Percentiles rank a stretch among this genome's conserved stretches.
phyloP scores from a whole-genome alignment of 2,113 vertebrate genomes.

The Pitta sordida region DNA sequence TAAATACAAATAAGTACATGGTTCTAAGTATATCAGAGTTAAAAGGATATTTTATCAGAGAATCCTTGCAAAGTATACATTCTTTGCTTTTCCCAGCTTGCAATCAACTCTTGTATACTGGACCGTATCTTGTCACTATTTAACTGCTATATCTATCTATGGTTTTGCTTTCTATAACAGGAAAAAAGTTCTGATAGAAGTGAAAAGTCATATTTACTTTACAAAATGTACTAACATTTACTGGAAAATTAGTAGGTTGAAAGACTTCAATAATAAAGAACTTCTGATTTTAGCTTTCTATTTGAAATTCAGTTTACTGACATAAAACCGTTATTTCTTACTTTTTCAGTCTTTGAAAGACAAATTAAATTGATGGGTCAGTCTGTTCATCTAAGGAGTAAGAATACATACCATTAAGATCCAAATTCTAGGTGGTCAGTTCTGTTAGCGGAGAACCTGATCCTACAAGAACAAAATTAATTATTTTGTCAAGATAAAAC shows the following conservation, averaged over 20 bases:
- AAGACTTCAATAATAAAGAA: not conserved
- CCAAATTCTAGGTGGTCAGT: rapidly evolving
- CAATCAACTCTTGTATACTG: not conserved
- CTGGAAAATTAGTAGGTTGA: not conserved
- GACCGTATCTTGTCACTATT: not conserved
- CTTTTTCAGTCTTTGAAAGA: not conserved
- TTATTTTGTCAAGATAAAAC: not conserved
- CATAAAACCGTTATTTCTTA: not conserved
- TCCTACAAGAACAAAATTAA: not conserved
- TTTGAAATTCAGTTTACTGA: not conserved
- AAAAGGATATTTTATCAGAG: not conserved
- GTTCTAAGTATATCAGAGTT: not conserved
- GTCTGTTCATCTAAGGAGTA: not conserved
- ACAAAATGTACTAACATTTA: not conserved
- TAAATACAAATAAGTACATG: not conserved
- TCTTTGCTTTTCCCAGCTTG: not conserved
- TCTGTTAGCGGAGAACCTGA: not conserved
- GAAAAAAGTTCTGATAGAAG: not conserved
- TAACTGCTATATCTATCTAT: not conserved
- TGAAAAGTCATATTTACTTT: not conserved
- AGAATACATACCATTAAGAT: not conserved
- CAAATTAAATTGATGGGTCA: not conserved
- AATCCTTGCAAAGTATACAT: not conserved
- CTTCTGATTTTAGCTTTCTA: not conserved
- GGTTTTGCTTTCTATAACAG: not conserved